phyloP scores from a whole-genome alignment of 2,888 invertebrate species.

The Amorpha juglandis region DNA sequence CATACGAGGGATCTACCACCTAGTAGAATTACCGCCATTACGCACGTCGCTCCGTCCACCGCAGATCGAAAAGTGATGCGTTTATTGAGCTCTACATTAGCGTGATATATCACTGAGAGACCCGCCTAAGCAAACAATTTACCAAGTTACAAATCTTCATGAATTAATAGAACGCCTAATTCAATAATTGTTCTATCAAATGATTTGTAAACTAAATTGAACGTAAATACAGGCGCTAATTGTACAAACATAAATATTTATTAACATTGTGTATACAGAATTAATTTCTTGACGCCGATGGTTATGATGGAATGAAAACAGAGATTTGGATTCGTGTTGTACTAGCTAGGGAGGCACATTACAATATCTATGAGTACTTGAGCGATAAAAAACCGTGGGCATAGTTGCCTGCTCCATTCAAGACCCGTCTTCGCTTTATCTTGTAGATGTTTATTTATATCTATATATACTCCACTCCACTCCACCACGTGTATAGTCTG shows the following conservation, averaged over 20 bases:
- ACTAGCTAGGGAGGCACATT: too few species aligned
- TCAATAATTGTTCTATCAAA: slow-evolving; percentile 7
- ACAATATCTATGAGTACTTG: too few species aligned
- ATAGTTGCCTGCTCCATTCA: too few species aligned
- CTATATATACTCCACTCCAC: too few species aligned
- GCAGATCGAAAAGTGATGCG: too few species aligned
- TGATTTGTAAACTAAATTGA: slow-evolving; percentile 19
- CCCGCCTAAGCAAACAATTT: background rate
- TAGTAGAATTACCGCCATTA: too few species aligned
- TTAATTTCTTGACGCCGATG: slow-evolving; percentile 17
- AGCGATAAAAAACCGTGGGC: too few species aligned
- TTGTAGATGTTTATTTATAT: too few species aligned
- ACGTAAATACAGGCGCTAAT: background rate
- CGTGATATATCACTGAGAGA: background rate
- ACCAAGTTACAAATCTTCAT: background rate
- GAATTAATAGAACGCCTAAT: background rate
- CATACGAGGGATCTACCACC: too few species aligned
- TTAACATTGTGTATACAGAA: slow-evolving; percentile 12
- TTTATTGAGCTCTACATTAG: background rate
- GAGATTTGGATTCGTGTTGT: slow-evolving; percentile 33
- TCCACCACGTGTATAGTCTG: too few species aligned
- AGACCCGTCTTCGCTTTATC: too few species aligned
- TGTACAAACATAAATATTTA: slow-evolving; percentile 8
- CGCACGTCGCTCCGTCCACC: too few species aligned
- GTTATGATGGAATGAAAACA: slow-evolving; percentile 47